Base-by-base conservation (phyloP, 1,140 invertebrate genomes). In the Sycophila sp. region DNA sequence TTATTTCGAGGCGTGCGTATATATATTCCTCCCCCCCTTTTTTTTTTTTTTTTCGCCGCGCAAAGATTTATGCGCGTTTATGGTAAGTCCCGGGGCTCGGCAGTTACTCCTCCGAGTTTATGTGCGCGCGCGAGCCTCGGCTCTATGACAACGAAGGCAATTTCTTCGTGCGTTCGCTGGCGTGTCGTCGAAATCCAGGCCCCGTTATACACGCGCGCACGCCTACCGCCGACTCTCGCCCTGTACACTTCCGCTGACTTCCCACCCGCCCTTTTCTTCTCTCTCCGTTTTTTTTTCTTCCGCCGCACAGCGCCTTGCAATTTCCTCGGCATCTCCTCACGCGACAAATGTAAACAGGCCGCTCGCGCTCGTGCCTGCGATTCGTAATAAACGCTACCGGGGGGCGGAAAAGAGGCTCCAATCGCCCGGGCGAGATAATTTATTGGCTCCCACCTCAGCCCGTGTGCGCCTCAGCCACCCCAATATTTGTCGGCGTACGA, bases 331-430 rank as follows among this genome's bases (percentile, higher is more conserved):
- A 36, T 59, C 30, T 49, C 8, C 30, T 36, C 40, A n/a, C 13
- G 30, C 56, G 56, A 49, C 55, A 60, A 59, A 69, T 59, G 56
- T 69, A 69, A 72, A 76, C 59, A 66, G 62, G 63, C 19, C 15
- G 51, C 8, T 36, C 11, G 15, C 47, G 17, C 17, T 24, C 19
- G 6, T 26, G 24, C 45, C 36, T 22, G 38, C 0, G 32, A 53
- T 30, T 47, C n/a, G 59, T 47, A 62, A 62, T 47, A 47, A 62
- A 32, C 40, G 40, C 47, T 64, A n/a, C 10, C 0, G 26, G 22
- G 47, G 17, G 28, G 6, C 38, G 6, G 28, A 68, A 62, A 49
- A 60, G 76, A 73, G 47, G 45, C 36, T 47, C 51, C 67, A 56
- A 64, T 38, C 22, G 19, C 24, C n/a, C 42, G 34, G 64, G 36